Base-by-base conservation (phyloP, 2,113 vertebrate species). In the Syrrhaptes paradoxus region DNA sequence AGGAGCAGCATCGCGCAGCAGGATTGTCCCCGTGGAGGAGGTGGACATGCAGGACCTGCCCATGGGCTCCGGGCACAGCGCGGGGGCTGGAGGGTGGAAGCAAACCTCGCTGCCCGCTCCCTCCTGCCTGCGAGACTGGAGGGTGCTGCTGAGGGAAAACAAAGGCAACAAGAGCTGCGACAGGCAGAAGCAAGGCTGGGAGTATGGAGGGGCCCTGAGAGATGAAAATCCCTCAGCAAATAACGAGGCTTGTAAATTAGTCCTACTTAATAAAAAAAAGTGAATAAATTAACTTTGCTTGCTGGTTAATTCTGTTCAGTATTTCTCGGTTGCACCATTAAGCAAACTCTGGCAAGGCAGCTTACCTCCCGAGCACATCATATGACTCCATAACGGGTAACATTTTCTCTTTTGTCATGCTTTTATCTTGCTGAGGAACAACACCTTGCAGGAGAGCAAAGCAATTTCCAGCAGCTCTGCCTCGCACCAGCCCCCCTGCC, bases 81-180 rank as follows among this genome's bases (percentile, higher is more conserved):
- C 21, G 3, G 58, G 32, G 58, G 29, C 62, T 63, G 3, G 3
- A 1, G 2, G 12, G 20, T 48, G 71, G 75, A 65, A 62, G 57
- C 48, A 73, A 80, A 95, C 48, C 26, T 57, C 0, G 0, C 32
- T 36, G 32, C 54, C 58, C 1, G 0, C 20, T 25, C 48, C 49
- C 45, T 66, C 29, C 65, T 52, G 34, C 70, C 63, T 26, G 10
- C 1, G 4, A 57, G 55, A 11, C 1, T 2, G 22, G 55, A 87
- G 10, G 36, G 61, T 38, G 63, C 13, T n/a, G 20, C 73, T n/a
- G 72, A 22, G 65, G 2, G 4, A 67, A 78, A 93, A 18, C 1
- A 0, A 68, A 78, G 59, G 34, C 12, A 32, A 11, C 0, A 0
- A 71, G 55, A 85, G 38, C 67, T 0, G 0, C 1, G 1, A 6